Percentiles rank a stretch among this genome's conserved stretches.
Conservation (phyloP, 2,113 vertebrate species). For the Hypanus sabinus region DNA sequence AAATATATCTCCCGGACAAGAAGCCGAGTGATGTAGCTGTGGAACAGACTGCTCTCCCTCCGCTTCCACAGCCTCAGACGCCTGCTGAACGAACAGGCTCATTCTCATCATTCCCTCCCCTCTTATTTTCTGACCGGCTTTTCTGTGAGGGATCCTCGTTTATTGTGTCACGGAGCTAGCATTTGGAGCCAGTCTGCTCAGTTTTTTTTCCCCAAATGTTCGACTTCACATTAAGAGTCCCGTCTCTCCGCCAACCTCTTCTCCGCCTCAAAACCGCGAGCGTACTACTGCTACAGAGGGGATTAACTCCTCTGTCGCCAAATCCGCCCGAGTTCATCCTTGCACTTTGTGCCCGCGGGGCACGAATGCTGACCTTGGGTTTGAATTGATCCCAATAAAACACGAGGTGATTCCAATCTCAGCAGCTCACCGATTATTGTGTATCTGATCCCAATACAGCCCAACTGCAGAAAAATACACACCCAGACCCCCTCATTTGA, state of each 20-base stretch:
- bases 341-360: not conserved
- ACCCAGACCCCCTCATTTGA: not conserved
- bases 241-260: not conserved
- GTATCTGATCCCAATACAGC: not conserved
- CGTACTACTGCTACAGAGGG: not conserved
- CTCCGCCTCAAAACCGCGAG: too few species aligned
- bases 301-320: not conserved
- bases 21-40: not conserved
- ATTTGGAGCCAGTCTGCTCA: not conserved
- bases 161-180: not conserved
- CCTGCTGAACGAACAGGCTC: not conserved
- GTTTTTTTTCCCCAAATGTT: not conserved
- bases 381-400: not conserved
- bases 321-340: not conserved
- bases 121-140: not conserved
- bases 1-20: not conserved
- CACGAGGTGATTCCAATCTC: not conserved
- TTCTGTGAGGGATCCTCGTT: not conserved
- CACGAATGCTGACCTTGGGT: not conserved
- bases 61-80: not conserved
- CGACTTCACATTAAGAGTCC: slow-evolving; percentile 21
- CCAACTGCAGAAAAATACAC: not conserved
- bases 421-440: too few species aligned
- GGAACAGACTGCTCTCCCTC: not conserved
- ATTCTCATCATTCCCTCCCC: not conserved